Percentiles rank a stretch among this genome's conserved stretches.
These are phyloP conservation scores for Phortica variegata DNA, from an alignment of 1,140 invertebrate species.

Conservation along the genomic window DNA sequence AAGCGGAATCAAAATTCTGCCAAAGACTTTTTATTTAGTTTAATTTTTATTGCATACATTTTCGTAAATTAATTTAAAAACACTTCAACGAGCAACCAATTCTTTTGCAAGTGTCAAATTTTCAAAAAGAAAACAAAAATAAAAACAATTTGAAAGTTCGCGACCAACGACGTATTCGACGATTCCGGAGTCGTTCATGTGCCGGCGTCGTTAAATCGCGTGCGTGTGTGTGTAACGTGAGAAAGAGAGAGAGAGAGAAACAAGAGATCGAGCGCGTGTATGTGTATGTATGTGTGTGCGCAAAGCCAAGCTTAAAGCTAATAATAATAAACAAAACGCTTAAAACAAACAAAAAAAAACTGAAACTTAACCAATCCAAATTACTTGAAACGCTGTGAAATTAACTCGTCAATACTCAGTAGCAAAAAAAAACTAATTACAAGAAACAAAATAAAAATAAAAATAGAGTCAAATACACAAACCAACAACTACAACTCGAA, in stretches of 20 bases:
- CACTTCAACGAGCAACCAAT: no score
- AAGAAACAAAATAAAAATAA: constrained; percentile 17
- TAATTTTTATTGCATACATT: no score
- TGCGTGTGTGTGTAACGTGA: constrained; percentile 39
- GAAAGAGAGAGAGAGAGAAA: no score
- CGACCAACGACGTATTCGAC: constrained; percentile 1
- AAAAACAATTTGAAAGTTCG: constrained; percentile 8
- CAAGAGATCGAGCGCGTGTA: no score
- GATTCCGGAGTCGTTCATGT: constrained; percentile 3
- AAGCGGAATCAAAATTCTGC: constrained; percentile 20
- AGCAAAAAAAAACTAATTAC: constrained; percentile 44
- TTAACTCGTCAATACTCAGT: constrained; percentile 53
- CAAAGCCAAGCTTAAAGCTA: constrained; percentile 51
- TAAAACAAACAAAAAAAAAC: constrained; percentile 35
- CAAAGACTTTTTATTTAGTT: constrained; percentile 44
- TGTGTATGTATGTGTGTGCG: neutral
- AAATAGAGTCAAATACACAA: constrained; percentile 25
- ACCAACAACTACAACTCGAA: constrained; percentile 29
- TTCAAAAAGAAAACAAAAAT: neutral
- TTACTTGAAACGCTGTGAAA: constrained; percentile 49
- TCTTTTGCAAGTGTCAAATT: no score
- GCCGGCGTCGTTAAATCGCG: constrained; percentile 31
- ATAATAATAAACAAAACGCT: constrained; percentile 35
- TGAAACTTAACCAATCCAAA: constrained; percentile 47
- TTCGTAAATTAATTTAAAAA: no score